Evolutionary conservation across 1,140 invertebrate genomes (phyloP).

Genomic region (Helicoverpa armigera): DNA sequence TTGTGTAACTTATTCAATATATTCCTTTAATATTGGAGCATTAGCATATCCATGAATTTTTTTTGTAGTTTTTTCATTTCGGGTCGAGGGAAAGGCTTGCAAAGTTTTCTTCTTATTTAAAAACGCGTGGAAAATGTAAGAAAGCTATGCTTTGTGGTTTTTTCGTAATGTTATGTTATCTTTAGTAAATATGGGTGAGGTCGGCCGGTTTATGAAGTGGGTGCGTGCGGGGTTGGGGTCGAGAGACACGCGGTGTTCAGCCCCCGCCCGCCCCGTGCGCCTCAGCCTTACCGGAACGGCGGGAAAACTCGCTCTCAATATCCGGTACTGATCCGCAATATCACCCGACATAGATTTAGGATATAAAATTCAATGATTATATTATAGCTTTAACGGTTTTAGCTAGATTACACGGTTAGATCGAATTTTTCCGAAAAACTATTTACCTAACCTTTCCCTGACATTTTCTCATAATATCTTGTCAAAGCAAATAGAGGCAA

Average conservation of each 20-base stretch:
- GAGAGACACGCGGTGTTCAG: conserved; percentile 29
- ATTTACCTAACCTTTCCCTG: neutral
- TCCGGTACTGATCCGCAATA: conserved; percentile 63
- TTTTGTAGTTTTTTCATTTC: conserved; percentile 38
- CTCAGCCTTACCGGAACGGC: conserved; percentile 25
- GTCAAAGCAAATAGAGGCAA: neutral
- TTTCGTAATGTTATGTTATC: conserved; percentile 45
- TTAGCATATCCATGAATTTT: conserved; percentile 45
- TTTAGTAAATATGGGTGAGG: conserved; percentile 52
- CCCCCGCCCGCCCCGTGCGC: conserved; percentile 8
- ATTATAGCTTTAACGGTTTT: conserved; percentile 52
- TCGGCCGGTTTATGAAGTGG: conserved; percentile 46
- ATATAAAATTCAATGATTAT: conserved; percentile 66
- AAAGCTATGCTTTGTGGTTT: conserved; percentile 3
- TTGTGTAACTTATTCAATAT: conserved; percentile 35
- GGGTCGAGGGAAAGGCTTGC: conserved; percentile 20
- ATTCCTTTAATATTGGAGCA: conserved; percentile 42
- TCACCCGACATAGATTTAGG: conserved; percentile 58
- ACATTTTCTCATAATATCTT: neutral
- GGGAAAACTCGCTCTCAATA: conserved; percentile 57
- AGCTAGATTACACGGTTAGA: conserved; percentile 13
- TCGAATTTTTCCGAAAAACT: conserved; percentile 14
- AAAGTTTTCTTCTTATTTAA: conserved; percentile 46
- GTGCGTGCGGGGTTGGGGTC: conserved; percentile 45
- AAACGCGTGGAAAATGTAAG: conserved; percentile 48